These are phyloP conservation scores for Fopius arisanus DNA, from an alignment of 1,140 invertebrate genomes.

Conservation along the genomic window DNA sequence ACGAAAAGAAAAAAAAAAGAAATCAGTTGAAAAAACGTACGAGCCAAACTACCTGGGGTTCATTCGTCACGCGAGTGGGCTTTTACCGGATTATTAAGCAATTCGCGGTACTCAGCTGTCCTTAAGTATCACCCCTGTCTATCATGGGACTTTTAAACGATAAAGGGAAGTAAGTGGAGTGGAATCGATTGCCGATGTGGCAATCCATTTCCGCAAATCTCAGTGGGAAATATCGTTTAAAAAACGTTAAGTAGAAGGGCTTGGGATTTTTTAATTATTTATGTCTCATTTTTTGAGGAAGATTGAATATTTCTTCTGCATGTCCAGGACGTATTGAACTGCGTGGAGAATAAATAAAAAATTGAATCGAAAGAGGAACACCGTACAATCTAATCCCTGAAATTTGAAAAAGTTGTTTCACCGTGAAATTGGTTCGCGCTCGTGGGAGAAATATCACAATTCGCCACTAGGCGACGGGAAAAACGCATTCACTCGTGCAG, in stretches of 20 bases:
- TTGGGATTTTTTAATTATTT: too few relatives aligned
- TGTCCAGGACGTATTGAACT: not conserved
- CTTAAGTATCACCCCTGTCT: constrained; percentile 4
- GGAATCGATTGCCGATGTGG: not conserved
- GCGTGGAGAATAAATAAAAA: constrained; percentile 8
- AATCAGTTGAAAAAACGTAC: not conserved
- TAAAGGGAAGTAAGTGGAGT: not conserved
- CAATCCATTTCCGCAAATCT: not conserved
- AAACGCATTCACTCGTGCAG: constrained; percentile 24
- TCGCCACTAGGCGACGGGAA: constrained; percentile 17
- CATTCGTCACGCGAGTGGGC: constrained; percentile 29
- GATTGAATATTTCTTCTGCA: too few relatives aligned
- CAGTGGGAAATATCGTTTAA: too few relatives aligned
- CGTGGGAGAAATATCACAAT: constrained; percentile 18
- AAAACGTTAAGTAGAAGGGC: too few relatives aligned
- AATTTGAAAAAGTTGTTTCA: constrained; percentile 29
- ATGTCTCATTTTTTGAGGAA: too few relatives aligned
- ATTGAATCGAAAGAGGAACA: not conserved
- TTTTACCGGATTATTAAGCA: constrained; percentile 22
- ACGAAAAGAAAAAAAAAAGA: not conserved
- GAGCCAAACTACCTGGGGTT: constrained; percentile 14
- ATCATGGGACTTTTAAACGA: not conserved
- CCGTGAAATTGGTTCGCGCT: constrained; percentile 26
- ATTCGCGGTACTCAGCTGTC: constrained; percentile 14
- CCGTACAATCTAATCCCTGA: constrained; percentile 24